These are phyloP conservation scores for Hyaena hyaena DNA, from an alignment of 2,113 vertebrate species.

Conservation along the genomic window DNA sequence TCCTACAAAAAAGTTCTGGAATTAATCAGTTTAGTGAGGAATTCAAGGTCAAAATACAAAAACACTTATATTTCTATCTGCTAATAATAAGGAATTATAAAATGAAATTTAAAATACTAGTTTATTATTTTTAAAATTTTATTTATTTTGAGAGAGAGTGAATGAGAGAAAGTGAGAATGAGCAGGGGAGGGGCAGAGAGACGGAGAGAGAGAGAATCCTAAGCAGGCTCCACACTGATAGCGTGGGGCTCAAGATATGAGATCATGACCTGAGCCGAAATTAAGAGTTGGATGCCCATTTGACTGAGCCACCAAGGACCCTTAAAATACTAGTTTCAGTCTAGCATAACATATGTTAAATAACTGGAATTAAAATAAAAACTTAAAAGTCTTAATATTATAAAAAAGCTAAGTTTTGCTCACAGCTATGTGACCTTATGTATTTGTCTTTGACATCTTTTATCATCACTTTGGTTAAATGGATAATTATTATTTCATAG, in stretches of 20 bases:
- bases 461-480: not conserved
- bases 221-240: too few relatives aligned
- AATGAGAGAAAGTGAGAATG: too few relatives aligned
- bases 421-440: not conserved
- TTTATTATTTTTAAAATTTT: not conserved
- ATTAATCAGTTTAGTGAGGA: not conserved
- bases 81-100: not conserved
- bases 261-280: too few relatives aligned
- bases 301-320: too few relatives aligned
- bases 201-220: too few relatives aligned
- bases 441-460: not conserved
- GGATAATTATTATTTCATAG: not conserved
- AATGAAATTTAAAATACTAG: not conserved
- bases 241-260: too few relatives aligned
- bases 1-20: not conserved
- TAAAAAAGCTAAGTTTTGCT: not conserved
- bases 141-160: too few relatives aligned
- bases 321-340: not conserved
- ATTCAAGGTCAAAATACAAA: not conserved
- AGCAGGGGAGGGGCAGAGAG: too few relatives aligned
- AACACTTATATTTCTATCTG: not conserved
- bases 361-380: not conserved
- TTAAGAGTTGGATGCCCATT: too few relatives aligned
- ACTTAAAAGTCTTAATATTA: not conserved
- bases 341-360: not conserved